Evolutionary conservation across 2,113 vertebrate genomes (phyloP).

Genomic region (Gymnarchus niloticus): DNA sequence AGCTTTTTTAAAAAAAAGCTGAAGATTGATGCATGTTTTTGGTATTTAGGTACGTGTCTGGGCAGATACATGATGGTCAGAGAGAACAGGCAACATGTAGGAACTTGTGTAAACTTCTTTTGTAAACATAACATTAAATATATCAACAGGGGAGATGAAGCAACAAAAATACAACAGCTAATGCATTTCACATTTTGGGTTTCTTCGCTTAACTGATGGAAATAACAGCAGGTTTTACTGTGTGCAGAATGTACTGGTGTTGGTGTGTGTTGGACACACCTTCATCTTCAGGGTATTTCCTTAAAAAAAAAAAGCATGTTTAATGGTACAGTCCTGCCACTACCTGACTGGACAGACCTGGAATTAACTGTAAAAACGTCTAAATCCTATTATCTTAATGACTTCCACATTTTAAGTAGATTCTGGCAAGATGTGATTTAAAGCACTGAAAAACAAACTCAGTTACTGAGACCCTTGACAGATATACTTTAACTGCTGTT

Average conservation of each 20-base stretch:
- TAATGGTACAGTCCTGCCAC: slow-evolving; percentile 12
- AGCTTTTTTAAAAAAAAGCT: slow-evolving; percentile 81
- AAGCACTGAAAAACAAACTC: slow-evolving; percentile 25
- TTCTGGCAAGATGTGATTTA: slow-evolving; percentile 28
- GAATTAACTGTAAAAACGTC: slow-evolving; percentile 24
- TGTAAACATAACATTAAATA: slow-evolving; percentile 29
- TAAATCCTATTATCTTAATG: slow-evolving; percentile 25
- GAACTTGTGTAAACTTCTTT: slow-evolving; percentile 28
- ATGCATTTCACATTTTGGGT: slow-evolving; percentile 51
- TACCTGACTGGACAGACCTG: slow-evolving; percentile 20
- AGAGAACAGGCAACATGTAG: slow-evolving; percentile 54
- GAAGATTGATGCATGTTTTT: slow-evolving; percentile 73
- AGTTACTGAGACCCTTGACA: slow-evolving; percentile 24
- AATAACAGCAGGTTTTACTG: slow-evolving; percentile 26
- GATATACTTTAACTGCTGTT: slow-evolving; percentile 26
- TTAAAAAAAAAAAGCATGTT: slow-evolving; percentile 12
- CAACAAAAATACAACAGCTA: neutral
- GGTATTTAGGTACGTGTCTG: slow-evolving; percentile 84
- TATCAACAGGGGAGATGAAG: neutral
- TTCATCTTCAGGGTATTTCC: neutral
- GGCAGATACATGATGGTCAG: slow-evolving; percentile 60
- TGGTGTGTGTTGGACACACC: neutral
- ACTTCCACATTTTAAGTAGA: slow-evolving; percentile 32
- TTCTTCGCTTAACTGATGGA: slow-evolving; percentile 19
- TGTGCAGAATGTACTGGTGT: slow-evolving; percentile 5